These are phyloP conservation scores for Lasioglossum figueresi DNA, from an alignment of 2,888 invertebrate genomes.

Conservation along the genomic window DNA sequence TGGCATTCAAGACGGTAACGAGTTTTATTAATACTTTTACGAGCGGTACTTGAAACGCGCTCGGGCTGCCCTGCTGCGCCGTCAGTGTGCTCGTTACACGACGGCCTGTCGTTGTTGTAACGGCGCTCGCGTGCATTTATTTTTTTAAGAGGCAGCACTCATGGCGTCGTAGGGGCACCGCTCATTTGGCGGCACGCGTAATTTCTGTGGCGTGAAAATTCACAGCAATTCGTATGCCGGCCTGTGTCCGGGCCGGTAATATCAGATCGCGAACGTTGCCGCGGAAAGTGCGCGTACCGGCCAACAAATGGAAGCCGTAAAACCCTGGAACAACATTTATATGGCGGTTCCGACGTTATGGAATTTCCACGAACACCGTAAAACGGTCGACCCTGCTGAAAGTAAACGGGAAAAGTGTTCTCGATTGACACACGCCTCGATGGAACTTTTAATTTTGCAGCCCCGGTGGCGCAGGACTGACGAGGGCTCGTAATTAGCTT, in stretches of 20 bases:
- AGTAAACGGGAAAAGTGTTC: not conserved
- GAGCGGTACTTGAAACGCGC: slow-evolving; percentile 35
- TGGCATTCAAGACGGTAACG: slow-evolving; percentile 56
- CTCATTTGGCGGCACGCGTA: not conserved
- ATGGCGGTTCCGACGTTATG: not conserved
- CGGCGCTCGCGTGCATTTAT: not conserved
- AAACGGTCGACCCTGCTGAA: not conserved
- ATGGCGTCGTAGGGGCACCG: not conserved
- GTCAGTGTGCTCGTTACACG: not conserved
- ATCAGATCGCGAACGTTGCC: not conserved
- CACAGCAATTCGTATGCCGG: not conserved
- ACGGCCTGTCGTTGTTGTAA: not conserved
- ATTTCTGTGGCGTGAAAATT: not conserved
- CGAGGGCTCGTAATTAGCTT: not conserved
- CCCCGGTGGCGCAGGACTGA: not conserved
- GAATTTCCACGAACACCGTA: not conserved
- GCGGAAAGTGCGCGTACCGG: not conserved
- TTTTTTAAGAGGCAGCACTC: not conserved
- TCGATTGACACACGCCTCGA: not conserved
- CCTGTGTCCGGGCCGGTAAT: not conserved
- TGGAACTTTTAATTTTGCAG: not conserved
- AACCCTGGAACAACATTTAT: not conserved
- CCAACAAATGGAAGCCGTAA: not conserved
- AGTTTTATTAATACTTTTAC: slow-evolving; percentile 66
- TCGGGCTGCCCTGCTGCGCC: not conserved